Conservation (phyloP, 2,888 invertebrate genomes). For the Tetragonisca angustula region DNA sequence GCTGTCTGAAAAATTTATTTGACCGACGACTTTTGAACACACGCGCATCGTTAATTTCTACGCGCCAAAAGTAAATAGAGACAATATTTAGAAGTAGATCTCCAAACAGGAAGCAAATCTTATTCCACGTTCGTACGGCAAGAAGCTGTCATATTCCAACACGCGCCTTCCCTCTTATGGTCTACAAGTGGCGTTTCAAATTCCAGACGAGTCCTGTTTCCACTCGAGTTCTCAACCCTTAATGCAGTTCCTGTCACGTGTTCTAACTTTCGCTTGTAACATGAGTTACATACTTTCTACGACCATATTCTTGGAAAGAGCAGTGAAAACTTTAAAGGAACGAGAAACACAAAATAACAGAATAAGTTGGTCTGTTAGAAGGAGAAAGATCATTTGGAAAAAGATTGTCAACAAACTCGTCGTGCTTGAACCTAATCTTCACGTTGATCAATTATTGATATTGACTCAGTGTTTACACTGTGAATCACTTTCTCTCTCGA, state of each 20-base stretch:
- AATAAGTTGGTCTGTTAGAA: background rate
- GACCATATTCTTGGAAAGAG: background rate
- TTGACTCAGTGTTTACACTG: no score
- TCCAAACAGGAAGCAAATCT: slow-evolving; percentile 8
- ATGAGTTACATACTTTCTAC: slow-evolving; percentile 33
- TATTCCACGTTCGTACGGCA: background rate
- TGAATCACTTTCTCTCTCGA: no score
- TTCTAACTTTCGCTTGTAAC: background rate
- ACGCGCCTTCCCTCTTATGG: slow-evolving; percentile 47
- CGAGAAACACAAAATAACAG: no score
- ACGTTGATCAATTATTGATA: no score
- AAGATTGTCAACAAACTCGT: background rate
- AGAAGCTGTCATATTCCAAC: slow-evolving; percentile 34
- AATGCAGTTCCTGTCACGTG: slow-evolving; percentile 22
- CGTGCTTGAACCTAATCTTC: no score
- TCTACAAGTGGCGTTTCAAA: slow-evolving; percentile 13
- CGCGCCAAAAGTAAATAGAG: background rate
- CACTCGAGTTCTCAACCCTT: slow-evolving; percentile 36
- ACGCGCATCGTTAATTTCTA: background rate
- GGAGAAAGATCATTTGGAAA: background rate
- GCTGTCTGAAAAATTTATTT: no score
- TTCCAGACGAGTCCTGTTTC: slow-evolving; percentile 34
- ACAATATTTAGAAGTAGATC: background rate
- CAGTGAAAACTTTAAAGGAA: background rate
- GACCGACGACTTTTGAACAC: background rate